phyloP scores from a whole-genome alignment of 2,888 invertebrate species.

The Trichopria drosophilae region DNA sequence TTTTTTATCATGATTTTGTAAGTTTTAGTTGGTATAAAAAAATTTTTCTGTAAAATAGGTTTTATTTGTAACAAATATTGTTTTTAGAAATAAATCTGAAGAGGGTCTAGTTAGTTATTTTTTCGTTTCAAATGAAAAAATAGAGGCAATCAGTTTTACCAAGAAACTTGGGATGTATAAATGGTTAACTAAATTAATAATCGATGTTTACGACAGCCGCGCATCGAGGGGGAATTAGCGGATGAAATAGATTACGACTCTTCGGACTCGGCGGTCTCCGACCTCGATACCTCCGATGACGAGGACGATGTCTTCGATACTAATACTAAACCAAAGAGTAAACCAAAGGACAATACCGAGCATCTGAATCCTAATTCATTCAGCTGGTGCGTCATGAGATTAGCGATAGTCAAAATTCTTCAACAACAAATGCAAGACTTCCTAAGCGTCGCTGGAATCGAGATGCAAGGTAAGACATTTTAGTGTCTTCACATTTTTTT shows the following conservation, averaged over 20 bases:
- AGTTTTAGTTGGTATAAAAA: too few relatives aligned
- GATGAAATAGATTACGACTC: slow-evolving; percentile 85
- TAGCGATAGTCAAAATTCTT: slow-evolving; percentile 83
- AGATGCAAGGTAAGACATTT: slow-evolving; percentile 72
- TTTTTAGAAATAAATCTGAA: too few relatives aligned
- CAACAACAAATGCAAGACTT: slow-evolving; percentile 85
- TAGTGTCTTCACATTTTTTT: too few relatives aligned
- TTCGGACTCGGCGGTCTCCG: slow-evolving; percentile 78
- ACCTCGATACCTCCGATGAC: slow-evolving; percentile 75
- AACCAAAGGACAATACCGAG: slow-evolving; percentile 72
- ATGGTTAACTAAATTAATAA: background rate
- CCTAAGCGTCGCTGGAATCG: slow-evolving; percentile 84
- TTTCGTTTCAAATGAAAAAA: too few relatives aligned
- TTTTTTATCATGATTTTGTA: too few relatives aligned
- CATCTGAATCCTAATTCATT: slow-evolving; percentile 93
- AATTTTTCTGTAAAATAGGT: too few relatives aligned
- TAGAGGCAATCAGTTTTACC: too few relatives aligned
- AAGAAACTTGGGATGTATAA: too few relatives aligned
- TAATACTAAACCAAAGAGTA: slow-evolving; percentile 57
- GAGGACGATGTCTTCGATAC: slow-evolving; percentile 77
- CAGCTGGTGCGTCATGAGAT: slow-evolving; percentile 92
- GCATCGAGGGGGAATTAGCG: slow-evolving; percentile 62
- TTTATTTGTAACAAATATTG: too few relatives aligned
- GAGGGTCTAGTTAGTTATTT: too few relatives aligned
- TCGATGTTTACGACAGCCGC: slow-evolving; percentile 61